Base-by-base conservation (phyloP, 1,140 invertebrate species). In the Coptotermes formosanus region DNA sequence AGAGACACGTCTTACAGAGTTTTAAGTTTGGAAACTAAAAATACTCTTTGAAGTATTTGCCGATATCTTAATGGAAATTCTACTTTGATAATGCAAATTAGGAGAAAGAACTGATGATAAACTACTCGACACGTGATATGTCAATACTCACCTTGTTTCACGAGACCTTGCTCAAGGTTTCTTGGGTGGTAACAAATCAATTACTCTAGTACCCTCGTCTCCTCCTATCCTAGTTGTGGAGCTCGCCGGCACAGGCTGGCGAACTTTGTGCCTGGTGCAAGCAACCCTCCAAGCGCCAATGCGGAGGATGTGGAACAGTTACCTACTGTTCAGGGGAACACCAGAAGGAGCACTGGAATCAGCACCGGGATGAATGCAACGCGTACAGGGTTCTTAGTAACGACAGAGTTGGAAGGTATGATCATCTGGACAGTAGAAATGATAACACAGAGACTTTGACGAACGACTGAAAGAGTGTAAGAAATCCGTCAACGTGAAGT, bases 391-490 rank as follows among this genome's bases (percentile, higher is more conserved):
- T 92, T 87, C 89, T 91, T 87, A 90, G 89, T 82, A 94, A 93
- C 89, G 93, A 94, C 64, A 92, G 92, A 90, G 93, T 94, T n/a
- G 95, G 95, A 86, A 93, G 95, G 88, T 91, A 88, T 86, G 84
- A 75, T n/a, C 64, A 75, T 12, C 7, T 75, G 64, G n/a, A 75
- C 7, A 75, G n/a, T 2, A n/a, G 64, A n/a, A 30, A 30, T 30
- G 9, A 75, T n/a, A n/a, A 30, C 14, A 6, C n/a, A 4, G 52
- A 55, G 52, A 7, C 48, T 48, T 48, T 48, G 48, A 12, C 1
- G 19, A 55, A 55, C 19, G 21, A 55, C 52, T 55, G 52, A 21
- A 55, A 55, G 12, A 11, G 16, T 16, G 48, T 48, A 11, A 48
- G 0, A 12, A 7, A 38, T 38, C 38, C 38, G 38, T 38, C 2